These are phyloP conservation scores for Salticus scenicus DNA, from an alignment of 2,888 invertebrate genomes.

Conservation along the genomic window DNA sequence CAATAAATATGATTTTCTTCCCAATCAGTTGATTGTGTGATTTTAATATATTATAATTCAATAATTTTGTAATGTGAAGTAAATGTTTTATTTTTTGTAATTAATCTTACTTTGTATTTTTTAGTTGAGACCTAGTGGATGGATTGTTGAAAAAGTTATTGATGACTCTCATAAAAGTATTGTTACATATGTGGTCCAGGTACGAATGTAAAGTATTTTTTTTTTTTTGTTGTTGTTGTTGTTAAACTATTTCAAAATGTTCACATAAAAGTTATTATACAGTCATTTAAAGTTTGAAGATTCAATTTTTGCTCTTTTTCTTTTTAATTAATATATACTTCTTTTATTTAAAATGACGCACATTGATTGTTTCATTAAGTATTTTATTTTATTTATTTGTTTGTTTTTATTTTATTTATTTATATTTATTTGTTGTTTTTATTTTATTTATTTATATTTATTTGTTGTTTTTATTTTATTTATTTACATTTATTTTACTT, in stretches of 20 bases:
- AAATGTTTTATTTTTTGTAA: too few species aligned
- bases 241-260: not conserved
- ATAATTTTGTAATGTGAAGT: too few species aligned
- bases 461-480: not conserved
- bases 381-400: too few species aligned
- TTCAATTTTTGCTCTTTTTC: not conserved
- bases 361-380: too few species aligned
- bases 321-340: not conserved
- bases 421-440: not conserved
- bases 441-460: not conserved
- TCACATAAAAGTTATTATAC: not conserved
- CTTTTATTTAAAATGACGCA: not conserved
- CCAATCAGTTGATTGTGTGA: too few species aligned
- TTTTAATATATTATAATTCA: too few species aligned
- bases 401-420: too few species aligned
- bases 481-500: not conserved
- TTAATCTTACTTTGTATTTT: too few species aligned
- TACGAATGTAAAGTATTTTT: not conserved
- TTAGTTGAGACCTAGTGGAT: constrained; percentile 52
- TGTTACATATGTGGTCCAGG: constrained; percentile 54
- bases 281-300: not conserved
- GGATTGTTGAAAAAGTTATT: constrained; percentile 42
- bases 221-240: not conserved
- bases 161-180: constrained; percentile 27
- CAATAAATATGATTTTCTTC: too few species aligned